These are phyloP conservation scores for Eulithis testata DNA, from an alignment of 2,888 invertebrate genomes.

Conservation along the genomic window DNA sequence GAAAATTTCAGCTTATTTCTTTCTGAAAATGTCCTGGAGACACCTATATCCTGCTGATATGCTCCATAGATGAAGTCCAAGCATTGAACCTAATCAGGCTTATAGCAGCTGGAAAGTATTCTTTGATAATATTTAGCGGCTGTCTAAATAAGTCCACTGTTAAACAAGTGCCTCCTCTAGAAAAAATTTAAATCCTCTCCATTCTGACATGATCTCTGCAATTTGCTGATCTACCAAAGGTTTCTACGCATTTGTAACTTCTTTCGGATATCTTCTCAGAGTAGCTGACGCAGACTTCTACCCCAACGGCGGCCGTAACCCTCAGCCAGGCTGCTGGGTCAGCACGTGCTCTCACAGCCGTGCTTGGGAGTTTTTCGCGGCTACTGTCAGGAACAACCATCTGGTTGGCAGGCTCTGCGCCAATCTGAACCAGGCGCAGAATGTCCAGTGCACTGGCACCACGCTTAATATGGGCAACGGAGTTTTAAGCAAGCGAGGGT, in stretches of 20 bases:
- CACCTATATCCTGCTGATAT: too few relatives aligned
- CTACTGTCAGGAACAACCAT: slow-evolving; percentile 60
- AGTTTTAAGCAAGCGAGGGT: slow-evolving; percentile 58
- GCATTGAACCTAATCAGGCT: too few relatives aligned
- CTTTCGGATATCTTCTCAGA: neutral
- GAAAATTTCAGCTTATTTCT: too few relatives aligned
- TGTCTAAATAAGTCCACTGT: too few relatives aligned
- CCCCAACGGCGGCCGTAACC: slow-evolving; percentile 69
- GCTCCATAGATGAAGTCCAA: too few relatives aligned
- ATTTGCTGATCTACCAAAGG: too few relatives aligned
- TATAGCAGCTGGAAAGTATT: too few relatives aligned
- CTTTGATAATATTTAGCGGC: too few relatives aligned
- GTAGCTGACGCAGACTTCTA: slow-evolving; percentile 69
- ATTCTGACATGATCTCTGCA: too few relatives aligned
- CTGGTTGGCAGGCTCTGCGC: slow-evolving; percentile 58
- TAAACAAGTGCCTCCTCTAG: too few relatives aligned
- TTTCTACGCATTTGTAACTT: neutral
- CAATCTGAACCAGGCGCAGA: slow-evolving; percentile 54
- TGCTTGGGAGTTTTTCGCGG: slow-evolving; percentile 59
- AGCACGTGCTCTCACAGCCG: slow-evolving; percentile 69
- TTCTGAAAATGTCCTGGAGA: too few relatives aligned
- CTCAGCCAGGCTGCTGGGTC: slow-evolving; percentile 67
- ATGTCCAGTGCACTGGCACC: slow-evolving; percentile 50
- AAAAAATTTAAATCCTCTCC: too few relatives aligned
- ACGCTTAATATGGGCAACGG: slow-evolving; percentile 61